These are phyloP conservation scores for Dromius quadrimaculatus DNA, from an alignment of 2,888 invertebrate genomes.

Conservation along the genomic window DNA sequence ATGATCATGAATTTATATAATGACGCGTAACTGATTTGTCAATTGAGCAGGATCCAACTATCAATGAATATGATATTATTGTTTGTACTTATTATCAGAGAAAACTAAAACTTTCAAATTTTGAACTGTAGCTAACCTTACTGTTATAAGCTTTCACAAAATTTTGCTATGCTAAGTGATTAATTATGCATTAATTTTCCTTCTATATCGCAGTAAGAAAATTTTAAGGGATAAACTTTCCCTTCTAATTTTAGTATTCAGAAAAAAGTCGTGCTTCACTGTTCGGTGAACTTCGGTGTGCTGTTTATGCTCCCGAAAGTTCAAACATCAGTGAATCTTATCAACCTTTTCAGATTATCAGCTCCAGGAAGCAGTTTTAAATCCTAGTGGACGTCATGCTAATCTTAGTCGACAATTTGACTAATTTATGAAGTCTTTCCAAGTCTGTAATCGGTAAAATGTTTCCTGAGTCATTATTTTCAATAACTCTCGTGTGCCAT, in stretches of 20 bases:
- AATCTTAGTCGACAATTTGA: slow-evolving; percentile 12
- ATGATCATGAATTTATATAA: too few relatives aligned
- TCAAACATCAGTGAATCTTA: slow-evolving; percentile 26
- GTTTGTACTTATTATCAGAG: too few relatives aligned
- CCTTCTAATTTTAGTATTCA: not conserved
- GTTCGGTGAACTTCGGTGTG: slow-evolving; percentile 7
- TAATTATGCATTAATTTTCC: slow-evolving; percentile 12
- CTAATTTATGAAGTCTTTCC: slow-evolving; percentile 6
- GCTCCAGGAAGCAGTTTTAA: slow-evolving; percentile 23
- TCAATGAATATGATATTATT: too few relatives aligned
- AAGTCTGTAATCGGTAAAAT: slow-evolving; percentile 16
- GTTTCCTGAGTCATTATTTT: not conserved
- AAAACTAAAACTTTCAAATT: too few relatives aligned
- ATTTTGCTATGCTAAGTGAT: slow-evolving; percentile 2
- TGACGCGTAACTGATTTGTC: too few relatives aligned
- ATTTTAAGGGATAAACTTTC: not conserved
- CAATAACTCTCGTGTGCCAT: too few relatives aligned
- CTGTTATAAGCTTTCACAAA: slow-evolving; percentile 11
- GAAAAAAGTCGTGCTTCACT: slow-evolving; percentile 20
- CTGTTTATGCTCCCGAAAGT: slow-evolving; percentile 32
- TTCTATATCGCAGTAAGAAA: not conserved
- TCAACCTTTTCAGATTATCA: slow-evolving; percentile 10
- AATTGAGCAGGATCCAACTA: too few relatives aligned
- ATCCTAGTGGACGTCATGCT: slow-evolving; percentile 13
- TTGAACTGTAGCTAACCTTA: not conserved